Evolutionary conservation across 2,888 invertebrate genomes (phyloP).

Genomic region (Torymus texanus): DNA sequence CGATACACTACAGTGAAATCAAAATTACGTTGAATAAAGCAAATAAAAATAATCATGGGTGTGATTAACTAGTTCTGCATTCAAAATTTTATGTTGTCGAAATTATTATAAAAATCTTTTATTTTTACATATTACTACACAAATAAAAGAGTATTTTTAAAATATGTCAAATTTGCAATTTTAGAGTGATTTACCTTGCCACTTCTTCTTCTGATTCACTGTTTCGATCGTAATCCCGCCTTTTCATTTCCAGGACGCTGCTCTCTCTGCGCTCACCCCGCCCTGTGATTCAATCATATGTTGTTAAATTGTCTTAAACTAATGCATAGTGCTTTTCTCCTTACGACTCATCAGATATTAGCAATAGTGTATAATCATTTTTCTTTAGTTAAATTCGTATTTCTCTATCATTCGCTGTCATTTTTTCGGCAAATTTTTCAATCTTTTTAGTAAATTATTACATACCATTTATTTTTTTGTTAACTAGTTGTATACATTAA

Average conservation of each 20-base stretch:
- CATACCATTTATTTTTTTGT: no score
- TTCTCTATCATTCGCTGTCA: no score
- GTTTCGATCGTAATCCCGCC: slow-evolving; percentile 78
- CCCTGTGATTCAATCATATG: slow-evolving; percentile 58
- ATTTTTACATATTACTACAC: no score
- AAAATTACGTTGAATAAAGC: neutral
- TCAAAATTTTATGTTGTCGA: no score
- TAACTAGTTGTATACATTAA: no score
- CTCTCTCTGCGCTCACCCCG: slow-evolving; percentile 77
- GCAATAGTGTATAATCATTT: no score
- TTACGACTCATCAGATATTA: neutral
- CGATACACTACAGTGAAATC: slow-evolving; percentile 48
- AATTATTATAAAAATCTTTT: no score
- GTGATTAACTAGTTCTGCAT: no score
- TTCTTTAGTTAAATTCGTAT: no score
- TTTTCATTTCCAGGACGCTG: slow-evolving; percentile 78
- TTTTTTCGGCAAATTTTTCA: no score
- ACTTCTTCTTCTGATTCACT: slow-evolving; percentile 79
- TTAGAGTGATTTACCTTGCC: slow-evolving; percentile 68
- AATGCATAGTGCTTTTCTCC: neutral
- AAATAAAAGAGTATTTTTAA: neutral
- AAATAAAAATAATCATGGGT: neutral
- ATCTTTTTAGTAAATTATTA: no score
- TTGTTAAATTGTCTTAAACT: neutral
- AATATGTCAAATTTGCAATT: neutral